Base-by-base conservation (phyloP, 2,113 vertebrate species). In the Regulus satrapa region DNA sequence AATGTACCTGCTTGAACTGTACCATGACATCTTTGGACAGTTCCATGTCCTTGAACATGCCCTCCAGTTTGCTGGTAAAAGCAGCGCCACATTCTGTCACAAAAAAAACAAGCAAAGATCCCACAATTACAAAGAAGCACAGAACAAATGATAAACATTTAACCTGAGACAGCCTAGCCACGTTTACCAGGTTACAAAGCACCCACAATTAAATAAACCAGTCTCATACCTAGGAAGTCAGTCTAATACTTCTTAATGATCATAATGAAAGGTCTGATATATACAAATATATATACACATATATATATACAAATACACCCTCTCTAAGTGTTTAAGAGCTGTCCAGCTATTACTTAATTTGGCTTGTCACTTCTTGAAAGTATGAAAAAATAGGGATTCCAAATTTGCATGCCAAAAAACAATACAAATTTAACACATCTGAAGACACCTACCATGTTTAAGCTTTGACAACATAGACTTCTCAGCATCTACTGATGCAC, bases 41-140 rank as follows among this genome's bases (percentile, higher is more conserved):
- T 63, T 98, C 98, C 98, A 98, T 98, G 94, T 98, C 98, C 96
- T 98, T 98, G 95, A 98, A 98, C 98, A 98, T 98, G 52, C 98
- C 98, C 85, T 98, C 98, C 86, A 98, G 85, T 96, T 98, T 98
- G 97, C 98, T 98, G 93, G 98, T 98, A 92, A 98, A 98, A n/a
- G 98, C 98, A 28, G 98, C 98, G 0, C 98, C 98, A 24, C 98
- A 98, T 97, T 98, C 98, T 98, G 94, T 86, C 62, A 85, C 28
- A 93, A 1, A 64, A 51, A 85, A 74, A 45, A 81, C n/a, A 72
- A 68, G 10, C 25, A 85, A 78, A 96, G n/a, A 91, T 91, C 10
- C 25, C 85, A 80, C n/a, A 29, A 36, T 93, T 91, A 89, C 54
- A 69, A 73, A 87, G 38, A 38, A 82, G 58, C 48, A 82, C 16